phyloP scores from a whole-genome alignment of 2,888 invertebrate genomes.

The Phaonia tiefii region DNA sequence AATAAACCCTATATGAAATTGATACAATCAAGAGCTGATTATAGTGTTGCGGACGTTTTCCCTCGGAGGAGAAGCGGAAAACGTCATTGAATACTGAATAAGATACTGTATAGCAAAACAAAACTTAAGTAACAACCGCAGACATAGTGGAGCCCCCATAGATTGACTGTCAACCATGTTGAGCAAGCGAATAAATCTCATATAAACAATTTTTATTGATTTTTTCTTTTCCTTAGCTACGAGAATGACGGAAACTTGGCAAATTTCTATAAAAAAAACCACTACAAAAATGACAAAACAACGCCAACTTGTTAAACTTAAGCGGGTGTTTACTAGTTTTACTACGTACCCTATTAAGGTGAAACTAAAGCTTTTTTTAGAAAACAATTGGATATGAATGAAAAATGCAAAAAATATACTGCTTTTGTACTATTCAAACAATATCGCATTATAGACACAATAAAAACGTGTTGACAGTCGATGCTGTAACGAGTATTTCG shows the following conservation, averaged over 20 bases:
- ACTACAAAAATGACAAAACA: too few species aligned
- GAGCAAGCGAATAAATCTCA: conserved; percentile 16
- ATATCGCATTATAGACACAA: conserved; percentile 33
- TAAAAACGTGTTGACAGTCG: conserved; percentile 46
- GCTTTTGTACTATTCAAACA: conserved; percentile 10
- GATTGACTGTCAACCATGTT: conserved; percentile 48
- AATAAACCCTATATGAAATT: conserved; percentile 52
- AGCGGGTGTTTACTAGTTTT: conserved; percentile 9
- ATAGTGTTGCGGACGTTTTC: too few species aligned
- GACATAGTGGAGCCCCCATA: conserved; percentile 64
- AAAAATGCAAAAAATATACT: too few species aligned
- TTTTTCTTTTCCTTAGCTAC: too few species aligned
- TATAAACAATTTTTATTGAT: conserved; percentile 6
- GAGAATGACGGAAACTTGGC: conserved; percentile 7
- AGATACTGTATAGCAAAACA: neutral
- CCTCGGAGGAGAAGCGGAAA: neutral
- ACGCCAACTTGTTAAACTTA: too few species aligned
- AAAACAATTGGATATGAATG: neutral
- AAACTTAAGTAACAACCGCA: conserved; percentile 62
- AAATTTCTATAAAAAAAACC: too few species aligned
- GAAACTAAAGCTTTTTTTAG: conserved; percentile 21
- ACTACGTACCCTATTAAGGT: neutral
- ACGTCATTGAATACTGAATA: neutral
- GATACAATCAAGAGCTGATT: conserved; percentile 40
- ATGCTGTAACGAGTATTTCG: conserved; percentile 8